These are phyloP conservation scores for Geothlypis trichas DNA, from an alignment of 2,113 vertebrate species.

Conservation along the genomic window DNA sequence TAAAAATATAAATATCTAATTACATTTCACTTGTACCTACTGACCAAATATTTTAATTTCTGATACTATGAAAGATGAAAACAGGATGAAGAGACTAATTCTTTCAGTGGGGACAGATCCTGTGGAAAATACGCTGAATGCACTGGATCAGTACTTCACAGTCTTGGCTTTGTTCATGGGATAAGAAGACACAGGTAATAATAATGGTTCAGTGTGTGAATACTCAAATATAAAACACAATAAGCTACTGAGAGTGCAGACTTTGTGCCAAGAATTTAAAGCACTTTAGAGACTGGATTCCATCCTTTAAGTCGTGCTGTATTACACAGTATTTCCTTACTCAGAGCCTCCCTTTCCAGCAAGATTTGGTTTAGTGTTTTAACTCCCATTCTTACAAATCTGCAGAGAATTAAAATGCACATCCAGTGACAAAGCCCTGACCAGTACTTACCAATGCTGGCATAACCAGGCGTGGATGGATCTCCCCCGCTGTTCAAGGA, in stretches of 20 bases:
- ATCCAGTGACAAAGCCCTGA: background rate
- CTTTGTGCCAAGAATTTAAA: background rate
- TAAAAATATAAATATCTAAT: background rate
- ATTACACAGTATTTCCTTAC: background rate
- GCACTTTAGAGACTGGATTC: background rate
- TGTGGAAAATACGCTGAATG: too few species aligned
- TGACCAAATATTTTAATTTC: background rate
- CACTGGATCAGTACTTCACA: background rate
- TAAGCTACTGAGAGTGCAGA: background rate
- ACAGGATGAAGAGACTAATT: background rate
- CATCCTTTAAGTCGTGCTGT: background rate
- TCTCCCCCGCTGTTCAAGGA: slow-evolving; percentile 88
- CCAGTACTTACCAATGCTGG: slow-evolving; percentile 79
- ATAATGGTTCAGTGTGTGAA: background rate
- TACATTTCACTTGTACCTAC: background rate
- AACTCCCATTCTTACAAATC: background rate
- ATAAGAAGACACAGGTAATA: background rate
- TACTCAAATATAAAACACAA: background rate
- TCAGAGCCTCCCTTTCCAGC: background rate
- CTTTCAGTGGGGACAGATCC: background rate
- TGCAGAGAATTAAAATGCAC: background rate
- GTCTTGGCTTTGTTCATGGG: background rate
- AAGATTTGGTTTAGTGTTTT: background rate
- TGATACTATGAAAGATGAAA: background rate
- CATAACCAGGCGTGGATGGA: slow-evolving; percentile 80